Conservation (phyloP, 2,888 invertebrate genomes). For the Antheraea assamensis region DNA sequence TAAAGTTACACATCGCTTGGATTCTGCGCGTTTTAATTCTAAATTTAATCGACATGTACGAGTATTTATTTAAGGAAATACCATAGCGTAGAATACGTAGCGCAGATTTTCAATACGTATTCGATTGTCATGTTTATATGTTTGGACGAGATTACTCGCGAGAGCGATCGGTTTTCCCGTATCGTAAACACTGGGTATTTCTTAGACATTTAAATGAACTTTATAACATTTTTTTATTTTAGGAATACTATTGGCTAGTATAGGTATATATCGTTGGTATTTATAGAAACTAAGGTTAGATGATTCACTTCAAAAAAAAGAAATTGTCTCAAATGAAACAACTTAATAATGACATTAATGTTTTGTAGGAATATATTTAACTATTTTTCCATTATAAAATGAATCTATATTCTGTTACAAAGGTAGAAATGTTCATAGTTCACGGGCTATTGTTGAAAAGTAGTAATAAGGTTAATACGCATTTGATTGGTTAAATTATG, state of each 20-base stretch:
- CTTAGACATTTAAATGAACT: background rate
- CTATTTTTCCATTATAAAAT: too few relatives aligned
- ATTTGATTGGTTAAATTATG: too few relatives aligned
- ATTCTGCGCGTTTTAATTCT: background rate
- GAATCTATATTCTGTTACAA: too few relatives aligned
- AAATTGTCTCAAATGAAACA: background rate
- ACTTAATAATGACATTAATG: too few relatives aligned
- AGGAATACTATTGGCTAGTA: background rate
- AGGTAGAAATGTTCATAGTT: too few relatives aligned
- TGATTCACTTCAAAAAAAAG: background rate
- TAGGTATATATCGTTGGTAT: background rate
- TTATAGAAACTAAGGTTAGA: background rate
- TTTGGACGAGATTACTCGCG: background rate
- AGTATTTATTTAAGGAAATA: background rate
- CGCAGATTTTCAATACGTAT: background rate
- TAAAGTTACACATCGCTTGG: background rate
- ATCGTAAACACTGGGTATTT: background rate
- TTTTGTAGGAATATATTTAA: too few relatives aligned
- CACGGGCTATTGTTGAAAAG: too few relatives aligned
- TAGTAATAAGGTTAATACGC: too few relatives aligned
- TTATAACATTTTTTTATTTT: background rate
- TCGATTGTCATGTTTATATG: slow-evolving; percentile 1
- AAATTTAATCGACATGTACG: background rate
- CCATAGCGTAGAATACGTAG: background rate
- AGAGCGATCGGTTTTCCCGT: background rate